phyloP scores from a whole-genome alignment of 92 coral and sea anemone species.

The Epizoanthus rinbou region DNA sequence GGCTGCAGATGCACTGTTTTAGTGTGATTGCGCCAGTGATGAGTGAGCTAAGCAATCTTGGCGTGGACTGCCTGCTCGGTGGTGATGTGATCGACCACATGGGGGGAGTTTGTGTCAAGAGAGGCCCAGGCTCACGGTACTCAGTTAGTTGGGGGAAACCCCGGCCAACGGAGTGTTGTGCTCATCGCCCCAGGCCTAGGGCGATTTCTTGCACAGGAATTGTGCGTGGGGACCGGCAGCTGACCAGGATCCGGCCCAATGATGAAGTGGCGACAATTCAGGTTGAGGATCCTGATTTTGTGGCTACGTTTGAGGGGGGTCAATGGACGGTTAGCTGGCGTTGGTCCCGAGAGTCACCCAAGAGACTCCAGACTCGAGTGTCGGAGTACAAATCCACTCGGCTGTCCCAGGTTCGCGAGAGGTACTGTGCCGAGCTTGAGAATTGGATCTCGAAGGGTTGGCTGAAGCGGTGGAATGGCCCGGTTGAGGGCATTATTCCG shows the following conservation, averaged over 20 bases:
- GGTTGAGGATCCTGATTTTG: constrained; percentile 18
- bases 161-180: constrained; percentile 20
- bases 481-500: constrained; percentile 19
- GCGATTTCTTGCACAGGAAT: constrained; percentile 18
- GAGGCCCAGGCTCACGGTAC: constrained; percentile 21
- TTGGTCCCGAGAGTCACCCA: constrained; percentile 20
- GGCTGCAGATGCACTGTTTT: constrained; percentile 19
- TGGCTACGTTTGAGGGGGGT: constrained; percentile 20
- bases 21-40: constrained; percentile 19
- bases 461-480: constrained; percentile 20
- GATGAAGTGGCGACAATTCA: constrained; percentile 18
- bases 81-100: constrained; percentile 19
- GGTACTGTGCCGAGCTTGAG: constrained; percentile 20
- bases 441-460: constrained; percentile 18
- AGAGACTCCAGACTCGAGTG: constrained; percentile 19
- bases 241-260: constrained; percentile 20
- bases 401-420: constrained; percentile 20
- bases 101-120: constrained; percentile 19
- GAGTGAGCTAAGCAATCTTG: constrained; percentile 18
- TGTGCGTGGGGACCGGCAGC: constrained; percentile 19
- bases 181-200: constrained; percentile 21
- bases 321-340: constrained; percentile 14
- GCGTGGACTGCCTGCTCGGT: constrained; percentile 21
- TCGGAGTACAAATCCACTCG: constrained; percentile 19
- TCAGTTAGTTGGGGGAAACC: constrained; percentile 19